A percentile compares a stretch with the other conserved stretches of the same genome.
phyloP scores from a whole-genome alignment of 2,888 invertebrate genomes.

The Sarcophaga rosellei region DNA sequence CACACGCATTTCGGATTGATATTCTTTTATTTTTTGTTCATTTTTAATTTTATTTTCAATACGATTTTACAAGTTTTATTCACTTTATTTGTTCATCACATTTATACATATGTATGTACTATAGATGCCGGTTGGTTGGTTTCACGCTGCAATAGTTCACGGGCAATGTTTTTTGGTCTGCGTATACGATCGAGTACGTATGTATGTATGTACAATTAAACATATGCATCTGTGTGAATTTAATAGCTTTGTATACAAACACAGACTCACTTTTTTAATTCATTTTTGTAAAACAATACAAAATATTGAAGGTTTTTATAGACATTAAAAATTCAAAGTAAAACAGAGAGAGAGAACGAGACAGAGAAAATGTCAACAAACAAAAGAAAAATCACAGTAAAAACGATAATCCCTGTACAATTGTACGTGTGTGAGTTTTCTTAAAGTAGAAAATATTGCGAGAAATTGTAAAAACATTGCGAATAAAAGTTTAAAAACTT shows the following conservation, averaged over 20 bases:
- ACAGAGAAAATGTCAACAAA: too few relatives aligned
- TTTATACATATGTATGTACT: too few relatives aligned
- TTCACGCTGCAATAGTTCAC: constrained; percentile 58
- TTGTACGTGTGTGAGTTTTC: too few relatives aligned
- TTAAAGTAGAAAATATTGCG: too few relatives aligned
- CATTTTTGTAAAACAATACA: constrained; percentile 19
- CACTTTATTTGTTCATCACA: not conserved
- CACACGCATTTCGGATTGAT: not conserved
- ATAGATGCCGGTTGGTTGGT: too few relatives aligned
- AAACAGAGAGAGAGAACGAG: not conserved
- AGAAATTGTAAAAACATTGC: too few relatives aligned
- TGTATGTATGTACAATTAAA: not conserved
- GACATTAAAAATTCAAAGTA: not conserved
- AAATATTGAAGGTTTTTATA: constrained; percentile 25
- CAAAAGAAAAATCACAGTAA: too few relatives aligned
- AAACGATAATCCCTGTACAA: too few relatives aligned
- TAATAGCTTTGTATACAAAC: constrained; percentile 3
- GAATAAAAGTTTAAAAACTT: too few relatives aligned
- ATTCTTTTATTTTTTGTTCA: not conserved
- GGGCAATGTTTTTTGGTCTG: constrained; percentile 36
- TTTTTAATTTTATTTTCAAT: too few relatives aligned
- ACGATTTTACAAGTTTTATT: too few relatives aligned
- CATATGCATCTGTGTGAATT: not conserved
- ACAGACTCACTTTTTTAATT: constrained; percentile 2
- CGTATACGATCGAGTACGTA: constrained; percentile 2